Percentiles rank a stretch among this genome's conserved stretches.
phyloP scores from a whole-genome alignment of 1,140 invertebrate genomes.

The Branchinecta lynchi region DNA sequence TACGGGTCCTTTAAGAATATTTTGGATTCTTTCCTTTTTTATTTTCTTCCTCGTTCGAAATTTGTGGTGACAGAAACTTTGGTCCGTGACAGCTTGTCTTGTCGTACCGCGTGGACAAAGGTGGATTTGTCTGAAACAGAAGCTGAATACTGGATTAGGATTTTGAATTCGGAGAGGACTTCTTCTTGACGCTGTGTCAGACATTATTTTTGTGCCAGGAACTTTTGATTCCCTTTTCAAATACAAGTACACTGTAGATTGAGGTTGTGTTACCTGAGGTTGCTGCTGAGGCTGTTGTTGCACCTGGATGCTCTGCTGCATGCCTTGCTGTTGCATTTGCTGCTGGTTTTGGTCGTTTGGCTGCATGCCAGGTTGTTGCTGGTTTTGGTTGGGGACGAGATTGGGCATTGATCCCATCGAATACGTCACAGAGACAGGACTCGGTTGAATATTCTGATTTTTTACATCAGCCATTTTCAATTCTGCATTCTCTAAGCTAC shows the following conservation, averaged over 20 bases:
- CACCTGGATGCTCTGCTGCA: neutral
- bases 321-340: neutral
- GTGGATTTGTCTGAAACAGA: too few relatives aligned
- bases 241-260: neutral
- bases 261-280: neutral
- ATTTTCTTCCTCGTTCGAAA: too few relatives aligned
- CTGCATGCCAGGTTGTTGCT: neutral
- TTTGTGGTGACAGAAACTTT: too few relatives aligned
- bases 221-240: neutral
- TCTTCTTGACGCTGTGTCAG: too few relatives aligned
- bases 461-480: neutral
- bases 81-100: too few relatives aligned
- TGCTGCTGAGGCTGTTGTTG: neutral
- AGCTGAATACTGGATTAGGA: too few relatives aligned
- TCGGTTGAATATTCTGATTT: neutral
- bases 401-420: neutral
- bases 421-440: neutral
- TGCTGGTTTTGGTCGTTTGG: neutral
- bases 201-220: too few relatives aligned
- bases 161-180: too few relatives aligned
- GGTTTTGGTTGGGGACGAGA: neutral
- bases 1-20: too few relatives aligned
- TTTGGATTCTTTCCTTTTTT: too few relatives aligned
- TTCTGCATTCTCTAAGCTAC: too few relatives aligned
- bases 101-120: too few relatives aligned